Base-by-base conservation (phyloP, 2,113 vertebrate species). In the Seriola aureovittata region DNA sequence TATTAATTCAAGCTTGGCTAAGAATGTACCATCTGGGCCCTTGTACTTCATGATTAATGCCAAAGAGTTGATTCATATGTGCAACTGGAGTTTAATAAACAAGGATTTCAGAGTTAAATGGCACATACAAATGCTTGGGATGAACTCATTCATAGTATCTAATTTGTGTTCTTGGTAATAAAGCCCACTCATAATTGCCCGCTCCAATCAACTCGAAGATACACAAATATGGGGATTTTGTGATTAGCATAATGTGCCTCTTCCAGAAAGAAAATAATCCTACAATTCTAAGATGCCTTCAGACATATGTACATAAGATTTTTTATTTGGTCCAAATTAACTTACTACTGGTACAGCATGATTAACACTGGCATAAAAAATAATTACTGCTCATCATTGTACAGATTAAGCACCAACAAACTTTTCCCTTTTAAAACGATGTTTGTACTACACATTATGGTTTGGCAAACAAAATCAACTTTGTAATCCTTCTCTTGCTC, bases 1-100 rank as follows among this genome's bases (percentile, higher is more conserved):
- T 97, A 98, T 98, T 99, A 98, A 99, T 97, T 97, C 97, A 97
- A 96, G 95, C 96, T 97, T 96, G 97, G 97, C 98, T 97, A 98
- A 97, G 97, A 98, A 96, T 97, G 96, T 97, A 97, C 97, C 97
- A 98, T 99, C 97, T 99, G 97, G 97, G 97, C 96, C 95, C 97
- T 97, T 98, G 96, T 97, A 97, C 96, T 96, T 96, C 94, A 95
- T 96, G 96, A 99, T 98, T 97, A 98, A 98, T 99, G 97, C 97
- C 96, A 97, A 87, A 96, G 95, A 95, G 95, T 96, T 97, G 96
- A 99, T 98, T 98, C 97, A 97, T 97, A 97, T 97, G 96, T 96
- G 97, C 97, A 97, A 96, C 96, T 96, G 96, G 96, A 97, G 96
- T 96, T 97, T 97, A 98, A 98, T 97, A 97, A 97, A 97, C 97